phyloP scores from a whole-genome alignment of 2,888 invertebrate species.

The Matsumyia berberina region DNA sequence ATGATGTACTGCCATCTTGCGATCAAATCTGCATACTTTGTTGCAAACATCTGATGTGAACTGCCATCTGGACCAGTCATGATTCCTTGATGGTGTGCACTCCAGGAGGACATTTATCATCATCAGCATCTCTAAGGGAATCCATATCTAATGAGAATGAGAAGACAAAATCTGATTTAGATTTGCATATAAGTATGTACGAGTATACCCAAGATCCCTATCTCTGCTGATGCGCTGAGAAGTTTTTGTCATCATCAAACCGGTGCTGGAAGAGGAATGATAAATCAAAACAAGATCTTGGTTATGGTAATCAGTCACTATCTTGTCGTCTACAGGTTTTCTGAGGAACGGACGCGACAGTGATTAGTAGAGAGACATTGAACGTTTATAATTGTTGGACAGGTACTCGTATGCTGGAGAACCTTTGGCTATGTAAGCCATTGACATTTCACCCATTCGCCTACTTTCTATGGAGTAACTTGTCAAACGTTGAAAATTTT shows the following conservation, averaged over 20 bases:
- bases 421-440: too few species aligned
- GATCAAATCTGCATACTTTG: slow-evolving; percentile 31
- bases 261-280: neutral
- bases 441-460: neutral
- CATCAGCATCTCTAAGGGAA: neutral
- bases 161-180: neutral
- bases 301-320: slow-evolving; percentile 44
- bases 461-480: too few species aligned
- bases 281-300: slow-evolving; percentile 17
- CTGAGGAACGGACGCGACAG: neutral
- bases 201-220: neutral
- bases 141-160: neutral
- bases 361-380: neutral
- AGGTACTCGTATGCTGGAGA: too few species aligned
- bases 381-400: too few species aligned
- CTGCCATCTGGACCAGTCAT: slow-evolving; percentile 25
- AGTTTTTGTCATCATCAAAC: slow-evolving; percentile 42
- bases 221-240: slow-evolving; percentile 19
- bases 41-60: neutral
- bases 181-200: too few species aligned
- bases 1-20: neutral
- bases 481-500: too few species aligned
- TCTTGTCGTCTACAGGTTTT: neutral
- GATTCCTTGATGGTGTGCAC: slow-evolving; percentile 13
- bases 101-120: slow-evolving; percentile 2